Conservation (phyloP, 2,113 vertebrate genomes). For the Neotoma lepida region DNA sequence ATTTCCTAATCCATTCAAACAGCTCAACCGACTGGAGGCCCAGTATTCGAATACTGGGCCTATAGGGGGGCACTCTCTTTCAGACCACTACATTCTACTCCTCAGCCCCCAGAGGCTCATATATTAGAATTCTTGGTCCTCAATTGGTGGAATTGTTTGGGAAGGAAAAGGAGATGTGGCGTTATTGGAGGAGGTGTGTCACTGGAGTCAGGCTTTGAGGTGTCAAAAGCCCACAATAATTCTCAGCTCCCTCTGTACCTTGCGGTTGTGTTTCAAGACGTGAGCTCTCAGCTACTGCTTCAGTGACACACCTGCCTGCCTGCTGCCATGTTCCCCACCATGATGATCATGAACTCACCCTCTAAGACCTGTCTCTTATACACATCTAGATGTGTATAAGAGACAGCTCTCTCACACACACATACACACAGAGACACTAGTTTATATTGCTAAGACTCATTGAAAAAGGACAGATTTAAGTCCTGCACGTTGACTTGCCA, state of each 20-base stretch:
- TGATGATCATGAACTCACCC: neutral
- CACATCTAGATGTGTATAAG: too few species aligned
- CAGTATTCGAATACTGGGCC: neutral
- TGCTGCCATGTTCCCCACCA: neutral
- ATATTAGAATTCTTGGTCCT: neutral
- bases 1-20: neutral
- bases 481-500: too few species aligned
- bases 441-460: too few species aligned
- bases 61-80: neutral
- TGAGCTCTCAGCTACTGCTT: neutral
- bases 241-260: neutral
- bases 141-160: neutral
- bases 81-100: neutral
- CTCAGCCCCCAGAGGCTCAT: neutral
- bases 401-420: too few species aligned
- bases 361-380: too few species aligned
- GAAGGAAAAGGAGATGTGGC: neutral
- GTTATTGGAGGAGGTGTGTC: neutral
- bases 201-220: neutral
- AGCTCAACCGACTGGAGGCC: neutral
- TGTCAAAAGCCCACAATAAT: neutral
- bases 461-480: too few species aligned
- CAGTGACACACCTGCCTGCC: neutral
- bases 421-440: too few species aligned
- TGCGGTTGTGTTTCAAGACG: neutral